Evolutionary conservation across 2,113 vertebrate genomes (phyloP).

Genomic region (Andinoacara biseriatus): DNA sequence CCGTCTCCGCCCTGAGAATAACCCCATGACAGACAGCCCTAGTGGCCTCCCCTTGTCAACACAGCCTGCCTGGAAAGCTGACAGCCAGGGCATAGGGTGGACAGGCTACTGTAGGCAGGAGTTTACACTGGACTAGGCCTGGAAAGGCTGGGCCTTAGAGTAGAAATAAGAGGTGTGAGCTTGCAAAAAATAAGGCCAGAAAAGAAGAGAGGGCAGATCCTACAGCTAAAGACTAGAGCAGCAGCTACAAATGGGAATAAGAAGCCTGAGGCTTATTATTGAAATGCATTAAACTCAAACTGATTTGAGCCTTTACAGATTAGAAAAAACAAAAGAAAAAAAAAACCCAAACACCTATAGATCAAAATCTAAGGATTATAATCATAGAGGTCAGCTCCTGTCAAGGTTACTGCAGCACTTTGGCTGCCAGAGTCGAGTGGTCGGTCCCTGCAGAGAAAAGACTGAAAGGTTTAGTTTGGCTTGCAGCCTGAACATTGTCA

Average conservation of each 20-base stretch:
- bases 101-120: slow-evolving; percentile 66
- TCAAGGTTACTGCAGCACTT: slow-evolving; percentile 74
- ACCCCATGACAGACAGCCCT: slow-evolving; percentile 83
- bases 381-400: slow-evolving; percentile 52
- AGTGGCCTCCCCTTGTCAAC: slow-evolving; percentile 81
- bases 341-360: neutral
- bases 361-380: slow-evolving; percentile 58
- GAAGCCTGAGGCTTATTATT: neutral
- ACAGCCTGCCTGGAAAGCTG: slow-evolving; percentile 77
- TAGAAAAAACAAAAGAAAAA: neutral
- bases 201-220: slow-evolving; percentile 7
- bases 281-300: neutral
- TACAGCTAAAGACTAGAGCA: slow-evolving; percentile 9
- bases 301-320: slow-evolving; percentile 1
- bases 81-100: slow-evolving; percentile 80
- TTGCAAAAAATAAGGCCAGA: slow-evolving; percentile 10
- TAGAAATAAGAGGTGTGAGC: slow-evolving; percentile 6
- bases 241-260: neutral
- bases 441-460: slow-evolving; percentile 68
- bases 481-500: slow-evolving; percentile 65
- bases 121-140: slow-evolving; percentile 56
- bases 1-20: slow-evolving; percentile 79
- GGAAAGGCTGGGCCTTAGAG: slow-evolving; percentile 43
- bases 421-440: slow-evolving; percentile 62
- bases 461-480: slow-evolving; percentile 72